These are phyloP conservation scores for Karalla daura DNA, from an alignment of 2,797 vertebrate species.

Conservation along the genomic window DNA sequence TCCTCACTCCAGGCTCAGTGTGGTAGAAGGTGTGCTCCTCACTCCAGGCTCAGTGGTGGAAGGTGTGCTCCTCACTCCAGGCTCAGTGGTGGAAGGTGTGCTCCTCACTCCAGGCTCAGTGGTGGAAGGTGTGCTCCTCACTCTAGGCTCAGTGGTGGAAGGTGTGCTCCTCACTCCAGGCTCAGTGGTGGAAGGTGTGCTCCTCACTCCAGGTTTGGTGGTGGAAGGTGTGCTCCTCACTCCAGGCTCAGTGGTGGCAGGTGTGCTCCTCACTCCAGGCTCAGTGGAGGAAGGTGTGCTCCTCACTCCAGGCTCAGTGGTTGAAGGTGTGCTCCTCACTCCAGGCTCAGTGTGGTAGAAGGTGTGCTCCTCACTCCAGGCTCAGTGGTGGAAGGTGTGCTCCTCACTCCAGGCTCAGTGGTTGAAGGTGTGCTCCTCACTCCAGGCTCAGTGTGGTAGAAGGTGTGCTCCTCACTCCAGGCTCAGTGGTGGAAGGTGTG, in stretches of 20 bases:
- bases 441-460: slow-evolving; percentile 16
- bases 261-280: slow-evolving; percentile 45
- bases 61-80: slow-evolving; percentile 46
- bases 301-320: slow-evolving; percentile 15
- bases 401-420: slow-evolving; percentile 41
- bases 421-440: too few relatives aligned
- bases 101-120: slow-evolving; percentile 11
- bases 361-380: slow-evolving; percentile 16
- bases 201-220: slow-evolving; percentile 42
- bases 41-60: slow-evolving; percentile 17
- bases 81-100: too few relatives aligned
- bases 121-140: slow-evolving; percentile 44
- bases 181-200: slow-evolving; percentile 26
- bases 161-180: slow-evolving; percentile 16
- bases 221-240: too few relatives aligned
- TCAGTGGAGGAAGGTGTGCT: slow-evolving; percentile 35
- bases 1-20: slow-evolving; percentile 42
- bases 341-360: slow-evolving; percentile 20
- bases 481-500: too few relatives aligned
- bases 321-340: slow-evolving; percentile 46
- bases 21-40: too few relatives aligned
- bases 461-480: slow-evolving; percentile 46
- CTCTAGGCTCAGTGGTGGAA: slow-evolving; percentile 28
- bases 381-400: slow-evolving; percentile 26
- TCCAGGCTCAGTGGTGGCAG: slow-evolving; percentile 20